phyloP scores from a whole-genome alignment of 2,888 invertebrate genomes.

The Hesperia comma region DNA sequence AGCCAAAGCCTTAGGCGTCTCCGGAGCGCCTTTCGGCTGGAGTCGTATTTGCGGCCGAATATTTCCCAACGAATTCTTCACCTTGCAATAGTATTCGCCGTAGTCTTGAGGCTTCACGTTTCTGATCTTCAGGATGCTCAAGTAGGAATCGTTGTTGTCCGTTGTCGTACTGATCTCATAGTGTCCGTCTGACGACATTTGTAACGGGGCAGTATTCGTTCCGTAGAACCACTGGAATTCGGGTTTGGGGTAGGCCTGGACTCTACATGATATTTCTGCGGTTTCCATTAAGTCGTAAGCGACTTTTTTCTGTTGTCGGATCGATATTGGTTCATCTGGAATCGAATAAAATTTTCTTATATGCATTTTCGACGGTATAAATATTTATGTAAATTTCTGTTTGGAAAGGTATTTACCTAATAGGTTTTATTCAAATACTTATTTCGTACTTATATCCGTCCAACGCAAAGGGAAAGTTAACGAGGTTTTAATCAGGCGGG shows the following conservation, averaged over 20 bases:
- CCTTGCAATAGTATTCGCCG: constrained; percentile 95
- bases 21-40: constrained; percentile 94
- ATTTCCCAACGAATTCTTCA: constrained; percentile 91
- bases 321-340: constrained; percentile 92
- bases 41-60: constrained; percentile 90
- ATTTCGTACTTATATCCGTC: constrained; percentile 1
- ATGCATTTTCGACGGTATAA: neutral
- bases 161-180: constrained; percentile 92
- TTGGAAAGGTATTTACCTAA: neutral
- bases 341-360: constrained; percentile 30
- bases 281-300: constrained; percentile 93
- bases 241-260: constrained; percentile 96
- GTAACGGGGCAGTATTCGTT: constrained; percentile 88
- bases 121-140: constrained; percentile 89
- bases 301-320: constrained; percentile 94
- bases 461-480: constrained; percentile 22
- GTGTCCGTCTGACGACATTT: constrained; percentile 92
- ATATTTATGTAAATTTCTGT: too few relatives aligned
- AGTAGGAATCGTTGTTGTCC: constrained; percentile 93
- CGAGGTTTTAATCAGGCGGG: constrained; percentile 20
- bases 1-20: constrained; percentile 89
- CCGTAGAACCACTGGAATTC: constrained; percentile 96
- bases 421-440: neutral
- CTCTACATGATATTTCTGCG: constrained; percentile 93
- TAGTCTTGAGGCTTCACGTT: constrained; percentile 92